These are phyloP conservation scores for Cydia pomonella DNA, from an alignment of 1,140 invertebrate genomes.

Conservation along the genomic window DNA sequence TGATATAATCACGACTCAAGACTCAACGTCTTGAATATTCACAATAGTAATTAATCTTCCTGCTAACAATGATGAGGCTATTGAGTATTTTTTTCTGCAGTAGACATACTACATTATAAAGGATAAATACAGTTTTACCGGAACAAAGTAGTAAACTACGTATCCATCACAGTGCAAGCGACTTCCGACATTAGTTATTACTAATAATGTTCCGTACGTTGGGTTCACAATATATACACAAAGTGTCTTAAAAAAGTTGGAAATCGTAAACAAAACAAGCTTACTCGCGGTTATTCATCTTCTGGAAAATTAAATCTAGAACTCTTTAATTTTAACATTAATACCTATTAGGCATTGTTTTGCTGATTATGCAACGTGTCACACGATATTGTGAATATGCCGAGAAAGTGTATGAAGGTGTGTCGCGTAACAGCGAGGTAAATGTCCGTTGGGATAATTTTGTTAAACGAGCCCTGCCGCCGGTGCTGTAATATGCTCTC, in stretches of 20 bases:
- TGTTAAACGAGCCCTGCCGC: conserved; percentile 36
- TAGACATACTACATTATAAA: conserved; percentile 42
- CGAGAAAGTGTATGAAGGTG: conserved; percentile 48
- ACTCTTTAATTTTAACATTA: conserved; percentile 1
- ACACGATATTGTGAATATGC: conserved; percentile 45
- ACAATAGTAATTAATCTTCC: conserved; percentile 65
- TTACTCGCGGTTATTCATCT: background rate
- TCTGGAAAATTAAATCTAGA: background rate
- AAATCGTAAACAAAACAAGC: background rate
- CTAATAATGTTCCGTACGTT: background rate
- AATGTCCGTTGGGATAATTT: conserved; percentile 44
- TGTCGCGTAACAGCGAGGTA: conserved; percentile 42
- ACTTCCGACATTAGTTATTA: background rate
- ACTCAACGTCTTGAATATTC: conserved; percentile 63
- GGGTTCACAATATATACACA: background rate
- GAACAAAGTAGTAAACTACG: no score
- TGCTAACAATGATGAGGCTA: conserved; percentile 57
- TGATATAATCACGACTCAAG: conserved; percentile 49
- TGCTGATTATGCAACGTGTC: conserved; percentile 52
- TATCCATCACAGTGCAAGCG: background rate
- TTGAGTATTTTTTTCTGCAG: conserved; percentile 45
- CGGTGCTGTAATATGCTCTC: conserved; percentile 27
- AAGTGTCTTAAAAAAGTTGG: no score
- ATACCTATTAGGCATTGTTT: conserved; percentile 41
- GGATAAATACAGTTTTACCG: conserved; percentile 19